A percentile compares a stretch with the other conserved stretches of the same genome.
Conservation (phyloP, 2,797 vertebrate genomes). For the Cheracebus regulus region DNA sequence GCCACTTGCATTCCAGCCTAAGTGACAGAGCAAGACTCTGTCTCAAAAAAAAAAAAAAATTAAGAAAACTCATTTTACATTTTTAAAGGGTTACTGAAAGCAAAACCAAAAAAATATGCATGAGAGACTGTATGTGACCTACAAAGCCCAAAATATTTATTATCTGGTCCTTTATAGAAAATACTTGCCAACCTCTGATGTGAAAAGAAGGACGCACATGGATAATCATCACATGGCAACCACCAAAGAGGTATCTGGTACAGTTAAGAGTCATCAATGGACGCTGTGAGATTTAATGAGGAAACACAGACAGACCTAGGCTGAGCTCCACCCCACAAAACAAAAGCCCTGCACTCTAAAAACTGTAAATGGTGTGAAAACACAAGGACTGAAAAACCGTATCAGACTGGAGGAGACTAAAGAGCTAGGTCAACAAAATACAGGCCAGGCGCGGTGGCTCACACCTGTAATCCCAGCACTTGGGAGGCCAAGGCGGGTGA, state of each 20-base stretch:
- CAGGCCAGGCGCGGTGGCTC: no score
- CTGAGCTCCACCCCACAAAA: neutral
- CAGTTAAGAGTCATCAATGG: rapidly evolving
- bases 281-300: neutral
- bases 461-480: no score
- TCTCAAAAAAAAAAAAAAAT: no score
- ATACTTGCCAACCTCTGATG: neutral
- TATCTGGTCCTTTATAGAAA: neutral
- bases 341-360: neutral
- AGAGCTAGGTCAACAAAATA: neutral
- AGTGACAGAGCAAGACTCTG: no score
- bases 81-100: neutral
- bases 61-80: neutral
- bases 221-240: neutral
- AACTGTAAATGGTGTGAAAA: neutral
- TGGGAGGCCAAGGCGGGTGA: no score
- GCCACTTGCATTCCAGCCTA: no score
- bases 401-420: neutral
- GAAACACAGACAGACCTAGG: neutral
- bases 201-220: neutral
- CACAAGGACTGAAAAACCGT: neutral
- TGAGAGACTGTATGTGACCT: neutral
- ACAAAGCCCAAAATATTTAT: neutral
- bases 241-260: neutral
- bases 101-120: neutral